These are phyloP conservation scores for Ramphastos sulfuratus DNA, from an alignment of 2,113 vertebrate species.

Conservation along the genomic window DNA sequence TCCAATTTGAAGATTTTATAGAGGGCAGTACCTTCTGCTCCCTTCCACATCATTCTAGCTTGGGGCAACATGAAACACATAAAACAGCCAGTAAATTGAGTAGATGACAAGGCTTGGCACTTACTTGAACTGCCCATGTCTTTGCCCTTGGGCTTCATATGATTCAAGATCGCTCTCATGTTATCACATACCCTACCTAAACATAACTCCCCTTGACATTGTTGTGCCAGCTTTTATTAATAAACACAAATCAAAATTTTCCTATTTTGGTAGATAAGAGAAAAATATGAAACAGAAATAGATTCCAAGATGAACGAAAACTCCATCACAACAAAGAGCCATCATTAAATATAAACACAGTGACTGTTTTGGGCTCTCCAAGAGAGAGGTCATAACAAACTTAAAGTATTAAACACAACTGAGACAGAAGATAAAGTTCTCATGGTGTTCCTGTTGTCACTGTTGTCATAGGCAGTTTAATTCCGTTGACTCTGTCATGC, in stretches of 20 bases:
- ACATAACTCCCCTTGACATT: not conserved
- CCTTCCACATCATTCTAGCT: not conserved
- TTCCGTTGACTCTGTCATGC: not conserved
- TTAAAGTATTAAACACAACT: not conserved
- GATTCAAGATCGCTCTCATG: not conserved
- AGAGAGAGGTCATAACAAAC: not conserved
- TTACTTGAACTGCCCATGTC: not conserved
- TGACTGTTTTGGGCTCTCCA: not conserved
- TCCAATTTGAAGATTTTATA: not conserved
- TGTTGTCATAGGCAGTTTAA: not conserved
- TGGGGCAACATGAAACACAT: not conserved
- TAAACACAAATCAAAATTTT: not conserved
- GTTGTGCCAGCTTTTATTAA: not conserved
- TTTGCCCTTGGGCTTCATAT: slow-evolving; percentile 3
- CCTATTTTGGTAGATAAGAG: not conserved
- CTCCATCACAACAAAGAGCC: not conserved
- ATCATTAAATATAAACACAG: not conserved
- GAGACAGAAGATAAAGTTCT: not conserved
- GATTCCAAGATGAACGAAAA: not conserved
- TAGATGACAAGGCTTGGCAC: not conserved
- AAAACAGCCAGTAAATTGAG: not conserved
- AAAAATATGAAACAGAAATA: not conserved
- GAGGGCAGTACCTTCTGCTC: not conserved
- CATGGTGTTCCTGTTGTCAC: not conserved
- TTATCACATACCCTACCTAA: not conserved